These are phyloP conservation scores for Sternotherus odoratus DNA, from an alignment of 2,797 vertebrate species.

Conservation along the genomic window DNA sequence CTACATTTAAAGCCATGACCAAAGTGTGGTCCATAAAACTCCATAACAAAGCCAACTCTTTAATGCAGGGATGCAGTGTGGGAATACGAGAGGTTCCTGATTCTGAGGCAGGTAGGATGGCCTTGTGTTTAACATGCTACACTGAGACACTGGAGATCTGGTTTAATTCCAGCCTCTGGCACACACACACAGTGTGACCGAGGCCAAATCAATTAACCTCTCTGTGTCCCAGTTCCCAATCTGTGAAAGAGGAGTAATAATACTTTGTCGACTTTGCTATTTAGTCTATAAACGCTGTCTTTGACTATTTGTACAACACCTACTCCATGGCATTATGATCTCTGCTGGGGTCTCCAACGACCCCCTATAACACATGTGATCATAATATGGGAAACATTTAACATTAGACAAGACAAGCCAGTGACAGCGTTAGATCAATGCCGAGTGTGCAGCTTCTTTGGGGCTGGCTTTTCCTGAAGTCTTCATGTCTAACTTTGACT, in stretches of 20 bases:
- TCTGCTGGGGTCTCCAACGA: not conserved
- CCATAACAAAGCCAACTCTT: not conserved
- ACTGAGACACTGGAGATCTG: not conserved
- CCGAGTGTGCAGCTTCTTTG: not conserved
- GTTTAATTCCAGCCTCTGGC: not conserved
- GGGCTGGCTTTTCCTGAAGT: not conserved
- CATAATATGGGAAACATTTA: not conserved
- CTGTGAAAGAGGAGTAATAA: not conserved
- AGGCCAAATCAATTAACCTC: not conserved
- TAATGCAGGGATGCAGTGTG: not conserved
- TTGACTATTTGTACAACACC: not conserved
- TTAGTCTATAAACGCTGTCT: not conserved
- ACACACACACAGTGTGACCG: not conserved
- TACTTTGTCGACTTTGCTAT: not conserved
- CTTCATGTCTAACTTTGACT: not conserved
- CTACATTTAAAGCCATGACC: not conserved
- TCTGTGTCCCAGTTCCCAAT: not conserved
- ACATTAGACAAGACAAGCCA: not conserved
- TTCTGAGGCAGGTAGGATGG: fast-evolving
- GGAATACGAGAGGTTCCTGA: not conserved
- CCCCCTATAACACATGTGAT: not conserved
- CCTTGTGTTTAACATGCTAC: not conserved
- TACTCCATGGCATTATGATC: not conserved
- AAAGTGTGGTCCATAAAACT: fast-evolving
- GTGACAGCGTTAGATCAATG: not conserved